Evolutionary conservation across 2,888 invertebrate species (phyloP).

Genomic region (Liopterus haemorrhoidalis): DNA sequence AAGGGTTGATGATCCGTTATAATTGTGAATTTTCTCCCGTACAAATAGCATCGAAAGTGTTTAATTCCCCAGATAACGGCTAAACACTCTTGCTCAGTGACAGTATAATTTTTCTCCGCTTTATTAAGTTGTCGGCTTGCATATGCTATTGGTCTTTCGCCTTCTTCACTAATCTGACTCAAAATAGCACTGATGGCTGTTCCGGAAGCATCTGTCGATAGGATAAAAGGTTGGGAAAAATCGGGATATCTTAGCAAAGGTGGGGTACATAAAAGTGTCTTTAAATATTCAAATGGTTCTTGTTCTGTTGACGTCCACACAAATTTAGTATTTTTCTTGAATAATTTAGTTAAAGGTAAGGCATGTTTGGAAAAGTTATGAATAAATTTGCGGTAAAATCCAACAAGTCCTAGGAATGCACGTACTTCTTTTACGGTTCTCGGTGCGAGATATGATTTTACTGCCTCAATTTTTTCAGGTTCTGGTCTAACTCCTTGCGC

Average conservation of each 20-base stretch:
- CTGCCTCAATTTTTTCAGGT: constrained; percentile 20
- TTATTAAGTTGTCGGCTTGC: constrained; percentile 18
- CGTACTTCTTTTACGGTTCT: constrained; percentile 25
- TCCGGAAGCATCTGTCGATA: constrained; percentile 32
- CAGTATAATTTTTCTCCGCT: constrained; percentile 13
- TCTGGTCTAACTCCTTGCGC: constrained; percentile 25
- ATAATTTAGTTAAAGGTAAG: constrained; percentile 30
- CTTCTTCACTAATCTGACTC: constrained; percentile 26
- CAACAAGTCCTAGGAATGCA: constrained; percentile 30
- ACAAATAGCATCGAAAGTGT: constrained; percentile 20
- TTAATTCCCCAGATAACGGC: constrained; percentile 20
- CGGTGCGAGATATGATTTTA: constrained; percentile 27
- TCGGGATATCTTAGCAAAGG: constrained; percentile 31
- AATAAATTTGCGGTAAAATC: constrained; percentile 33
- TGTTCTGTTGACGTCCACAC: constrained; percentile 24
- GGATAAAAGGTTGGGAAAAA: constrained; percentile 19
- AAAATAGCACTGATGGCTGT: constrained; percentile 32
- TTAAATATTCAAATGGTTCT: constrained; percentile 26
- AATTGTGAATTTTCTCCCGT: constrained; percentile 26
- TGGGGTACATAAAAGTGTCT: constrained; percentile 20
- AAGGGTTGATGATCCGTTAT: constrained; percentile 23
- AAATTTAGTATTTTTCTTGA: constrained; percentile 29
- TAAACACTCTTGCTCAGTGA: constrained; percentile 17
- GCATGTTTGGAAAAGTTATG: constrained; percentile 30
- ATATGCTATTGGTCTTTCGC: constrained; percentile 25